A percentile compares a stretch with the other conserved stretches of the same genome.
Conservation (phyloP, 2,888 invertebrate species). For the Polydrusus pterygomalis region DNA sequence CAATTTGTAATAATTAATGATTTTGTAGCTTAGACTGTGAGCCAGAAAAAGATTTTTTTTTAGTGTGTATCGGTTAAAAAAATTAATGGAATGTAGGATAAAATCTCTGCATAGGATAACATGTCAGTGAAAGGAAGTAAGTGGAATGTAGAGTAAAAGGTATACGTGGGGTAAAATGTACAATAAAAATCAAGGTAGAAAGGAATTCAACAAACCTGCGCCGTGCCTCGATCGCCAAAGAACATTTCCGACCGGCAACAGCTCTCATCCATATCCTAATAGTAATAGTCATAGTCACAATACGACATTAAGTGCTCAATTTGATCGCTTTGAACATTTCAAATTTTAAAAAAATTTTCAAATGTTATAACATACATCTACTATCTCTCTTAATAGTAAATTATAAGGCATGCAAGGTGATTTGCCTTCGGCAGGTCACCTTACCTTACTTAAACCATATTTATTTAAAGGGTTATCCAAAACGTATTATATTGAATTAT, state of each 20-base stretch:
- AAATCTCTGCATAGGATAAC: too few species aligned
- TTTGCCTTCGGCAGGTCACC: constrained; percentile 1
- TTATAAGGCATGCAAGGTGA: constrained; percentile 34
- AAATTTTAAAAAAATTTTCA: too few species aligned
- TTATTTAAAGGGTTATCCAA: constrained; percentile 71
- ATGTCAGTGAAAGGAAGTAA: not conserved
- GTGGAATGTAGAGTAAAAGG: not conserved
- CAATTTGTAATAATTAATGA: too few species aligned
- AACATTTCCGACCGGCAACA: constrained; percentile 61
- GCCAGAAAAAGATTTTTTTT: too few species aligned
- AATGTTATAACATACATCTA: too few species aligned
- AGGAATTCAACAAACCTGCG: constrained; percentile 69
- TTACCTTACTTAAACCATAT: constrained; percentile 19
- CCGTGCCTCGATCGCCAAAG: constrained; percentile 70
- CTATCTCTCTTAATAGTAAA: not conserved
- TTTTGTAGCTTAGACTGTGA: too few species aligned
- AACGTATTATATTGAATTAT: constrained; percentile 52
- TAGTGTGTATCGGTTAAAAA: too few species aligned
- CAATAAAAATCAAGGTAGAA: constrained; percentile 54
- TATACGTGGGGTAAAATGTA: not conserved
- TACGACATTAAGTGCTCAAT: constrained; percentile 3
- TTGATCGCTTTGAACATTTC: not conserved
- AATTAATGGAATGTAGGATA: not conserved
- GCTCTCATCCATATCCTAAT: constrained; percentile 71
- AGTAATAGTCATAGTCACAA: constrained; percentile 65